Evolutionary conservation across 2,888 invertebrate species (phyloP).

Genomic region (Lasioglossum vierecki): DNA sequence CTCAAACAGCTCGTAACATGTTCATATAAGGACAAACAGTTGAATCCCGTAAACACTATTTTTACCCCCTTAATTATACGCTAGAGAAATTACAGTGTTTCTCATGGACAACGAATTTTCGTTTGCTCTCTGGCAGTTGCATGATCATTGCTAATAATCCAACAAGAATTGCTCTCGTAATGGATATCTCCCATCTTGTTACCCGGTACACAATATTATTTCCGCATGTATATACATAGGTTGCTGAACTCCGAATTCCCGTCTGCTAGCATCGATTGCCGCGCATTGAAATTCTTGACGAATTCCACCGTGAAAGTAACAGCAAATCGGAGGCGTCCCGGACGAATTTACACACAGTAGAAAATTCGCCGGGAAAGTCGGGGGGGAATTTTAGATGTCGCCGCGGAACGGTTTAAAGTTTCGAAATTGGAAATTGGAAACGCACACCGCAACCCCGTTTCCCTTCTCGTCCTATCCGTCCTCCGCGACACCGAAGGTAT

Average conservation of each 20-base stretch:
- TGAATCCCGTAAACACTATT: too few relatives aligned
- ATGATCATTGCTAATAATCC: too few relatives aligned
- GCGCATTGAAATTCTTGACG: conserved; percentile 24
- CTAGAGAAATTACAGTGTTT: too few relatives aligned
- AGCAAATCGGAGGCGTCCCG: conserved; percentile 40
- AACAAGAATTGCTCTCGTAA: not conserved
- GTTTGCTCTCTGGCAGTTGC: too few relatives aligned
- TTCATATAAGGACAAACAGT: too few relatives aligned
- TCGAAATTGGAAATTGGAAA: conserved; percentile 64
- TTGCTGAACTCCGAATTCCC: not conserved
- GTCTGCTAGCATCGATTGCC: not conserved
- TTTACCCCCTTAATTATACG: too few relatives aligned
- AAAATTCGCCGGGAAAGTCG: conserved; percentile 45
- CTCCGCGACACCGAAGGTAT: not conserved
- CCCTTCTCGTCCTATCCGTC: not conserved
- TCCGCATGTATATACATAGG: too few relatives aligned
- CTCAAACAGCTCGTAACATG: too few relatives aligned
- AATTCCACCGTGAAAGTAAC: conserved; percentile 28
- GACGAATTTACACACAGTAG: conserved; percentile 52
- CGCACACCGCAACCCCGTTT: conserved; percentile 33
- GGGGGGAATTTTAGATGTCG: conserved; percentile 42
- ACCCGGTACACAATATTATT: not conserved
- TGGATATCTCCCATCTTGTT: not conserved
- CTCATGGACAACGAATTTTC: too few relatives aligned
- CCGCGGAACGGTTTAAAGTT: conserved; percentile 55